Conservation (phyloP, 2,113 vertebrate species). For the Protobothrops mucrosquamatus region DNA sequence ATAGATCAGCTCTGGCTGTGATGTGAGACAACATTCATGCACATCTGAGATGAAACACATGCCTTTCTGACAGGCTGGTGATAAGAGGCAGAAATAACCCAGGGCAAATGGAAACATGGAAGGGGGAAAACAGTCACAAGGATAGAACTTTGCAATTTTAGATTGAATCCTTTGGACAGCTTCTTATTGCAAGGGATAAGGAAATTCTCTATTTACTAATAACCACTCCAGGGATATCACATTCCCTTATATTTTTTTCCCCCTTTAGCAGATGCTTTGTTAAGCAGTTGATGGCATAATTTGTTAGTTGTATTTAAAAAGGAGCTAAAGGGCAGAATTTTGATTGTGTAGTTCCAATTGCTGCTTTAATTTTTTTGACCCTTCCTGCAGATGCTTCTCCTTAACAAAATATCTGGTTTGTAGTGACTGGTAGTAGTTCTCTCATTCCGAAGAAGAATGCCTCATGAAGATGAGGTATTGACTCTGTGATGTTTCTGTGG, state of each 20-base stretch:
- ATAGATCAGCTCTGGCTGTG: slow-evolving; percentile 52
- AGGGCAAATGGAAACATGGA: slow-evolving; percentile 2
- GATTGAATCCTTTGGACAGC: not conserved
- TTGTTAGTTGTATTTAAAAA: not conserved
- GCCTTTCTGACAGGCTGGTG: slow-evolving; percentile 58
- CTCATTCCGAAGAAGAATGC: not conserved
- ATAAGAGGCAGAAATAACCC: slow-evolving; percentile 3
- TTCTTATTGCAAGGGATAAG: not conserved
- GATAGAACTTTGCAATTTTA: not conserved
- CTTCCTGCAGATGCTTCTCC: not conserved
- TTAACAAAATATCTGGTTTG: not conserved
- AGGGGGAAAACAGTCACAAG: not conserved
- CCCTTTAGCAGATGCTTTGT: not conserved
- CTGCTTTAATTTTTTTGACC: not conserved
- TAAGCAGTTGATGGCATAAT: not conserved
- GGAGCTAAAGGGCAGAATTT: not conserved
- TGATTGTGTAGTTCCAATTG: not conserved
- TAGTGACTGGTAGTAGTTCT: not conserved
- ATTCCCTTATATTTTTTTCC: not conserved
- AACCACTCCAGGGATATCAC: not conserved
- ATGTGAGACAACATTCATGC: slow-evolving; percentile 57
- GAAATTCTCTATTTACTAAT: not conserved
- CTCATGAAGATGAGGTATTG: not conserved
- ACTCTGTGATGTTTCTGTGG: not conserved
- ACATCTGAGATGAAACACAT: slow-evolving; percentile 66